Conservation (phyloP, 2,888 invertebrate species). For the Drosophila vallismaia region DNA sequence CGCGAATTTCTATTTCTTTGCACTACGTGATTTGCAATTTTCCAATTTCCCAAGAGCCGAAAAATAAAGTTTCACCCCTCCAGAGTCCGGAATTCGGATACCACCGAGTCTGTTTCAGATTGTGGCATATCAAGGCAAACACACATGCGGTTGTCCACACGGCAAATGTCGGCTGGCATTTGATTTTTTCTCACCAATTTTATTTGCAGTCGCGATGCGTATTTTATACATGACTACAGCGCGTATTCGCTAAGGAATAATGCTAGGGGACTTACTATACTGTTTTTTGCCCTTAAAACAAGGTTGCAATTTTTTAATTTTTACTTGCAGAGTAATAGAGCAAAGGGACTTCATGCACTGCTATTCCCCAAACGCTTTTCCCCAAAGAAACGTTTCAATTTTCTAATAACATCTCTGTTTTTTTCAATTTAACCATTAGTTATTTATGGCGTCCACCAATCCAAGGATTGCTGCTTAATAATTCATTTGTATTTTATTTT, state of each 20-base stretch:
- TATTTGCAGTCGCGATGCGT: conserved; percentile 62
- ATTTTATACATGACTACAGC: conserved; percentile 54
- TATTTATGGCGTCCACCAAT: neutral
- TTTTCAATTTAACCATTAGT: neutral
- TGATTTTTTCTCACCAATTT: conserved; percentile 56
- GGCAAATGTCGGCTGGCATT: conserved; percentile 48
- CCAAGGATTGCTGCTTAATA: neutral
- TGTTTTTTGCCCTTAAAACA: neutral
- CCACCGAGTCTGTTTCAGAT: conserved; percentile 37
- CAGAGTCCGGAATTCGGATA: neutral
- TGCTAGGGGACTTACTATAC: conserved; percentile 10
- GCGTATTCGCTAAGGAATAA: conserved; percentile 9
- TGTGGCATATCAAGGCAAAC: conserved; percentile 48
- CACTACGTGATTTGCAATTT: conserved; percentile 79
- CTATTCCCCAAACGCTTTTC: neutral
- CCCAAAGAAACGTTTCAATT: neutral
- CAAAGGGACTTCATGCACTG: neutral
- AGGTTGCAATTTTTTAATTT: neutral
- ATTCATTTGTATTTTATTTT: neutral
- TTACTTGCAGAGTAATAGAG: neutral
- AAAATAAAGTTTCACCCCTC: conserved; percentile 54
- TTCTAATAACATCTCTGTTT: neutral
- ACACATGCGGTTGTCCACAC: conserved; percentile 55
- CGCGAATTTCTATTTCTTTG: conserved; percentile 68
- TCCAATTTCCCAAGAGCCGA: conserved; percentile 65